Evolutionary conservation across 2,888 invertebrate species (phyloP).

Genomic region (Caenorhabditis imperialis): DNA sequence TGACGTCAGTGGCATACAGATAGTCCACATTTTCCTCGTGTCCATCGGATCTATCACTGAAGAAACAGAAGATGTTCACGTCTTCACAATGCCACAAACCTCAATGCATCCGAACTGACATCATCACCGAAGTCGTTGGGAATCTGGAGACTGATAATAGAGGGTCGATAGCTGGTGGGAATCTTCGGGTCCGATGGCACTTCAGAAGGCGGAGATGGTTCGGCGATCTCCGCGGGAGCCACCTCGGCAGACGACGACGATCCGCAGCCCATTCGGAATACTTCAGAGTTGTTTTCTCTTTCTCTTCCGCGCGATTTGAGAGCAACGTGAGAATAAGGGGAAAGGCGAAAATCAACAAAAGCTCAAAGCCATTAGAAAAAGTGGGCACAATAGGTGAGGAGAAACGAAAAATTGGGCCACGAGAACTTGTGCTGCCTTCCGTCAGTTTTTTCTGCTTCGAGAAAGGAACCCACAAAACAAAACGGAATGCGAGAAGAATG

Average conservation of each 20-base stretch:
- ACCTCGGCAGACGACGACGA: conserved; percentile 49
- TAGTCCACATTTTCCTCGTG: conserved; percentile 56
- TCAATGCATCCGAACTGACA: conserved; percentile 60
- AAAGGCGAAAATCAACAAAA: conserved; percentile 29
- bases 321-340: neutral
- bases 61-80: neutral
- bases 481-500: conserved; percentile 8
- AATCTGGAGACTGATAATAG: conserved; percentile 62
- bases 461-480: conserved; percentile 16
- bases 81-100: conserved; percentile 13
- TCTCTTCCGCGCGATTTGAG: conserved; percentile 14
- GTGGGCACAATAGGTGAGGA: neutral
- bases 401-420: conserved; percentile 5
- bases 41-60: conserved; percentile 56
- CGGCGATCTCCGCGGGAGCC: conserved; percentile 46
- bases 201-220: conserved; percentile 50
- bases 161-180: conserved; percentile 52
- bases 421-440: neutral
- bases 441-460: neutral
- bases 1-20: conserved; percentile 70
- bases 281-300: too few relatives aligned
- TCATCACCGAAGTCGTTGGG: conserved; percentile 59
- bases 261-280: conserved; percentile 44
- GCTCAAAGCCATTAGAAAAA: conserved; percentile 29
- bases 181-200: conserved; percentile 53